Evolutionary conservation across 2,797 vertebrate species (phyloP).

Genomic region (Phylloscopus collybita): DNA sequence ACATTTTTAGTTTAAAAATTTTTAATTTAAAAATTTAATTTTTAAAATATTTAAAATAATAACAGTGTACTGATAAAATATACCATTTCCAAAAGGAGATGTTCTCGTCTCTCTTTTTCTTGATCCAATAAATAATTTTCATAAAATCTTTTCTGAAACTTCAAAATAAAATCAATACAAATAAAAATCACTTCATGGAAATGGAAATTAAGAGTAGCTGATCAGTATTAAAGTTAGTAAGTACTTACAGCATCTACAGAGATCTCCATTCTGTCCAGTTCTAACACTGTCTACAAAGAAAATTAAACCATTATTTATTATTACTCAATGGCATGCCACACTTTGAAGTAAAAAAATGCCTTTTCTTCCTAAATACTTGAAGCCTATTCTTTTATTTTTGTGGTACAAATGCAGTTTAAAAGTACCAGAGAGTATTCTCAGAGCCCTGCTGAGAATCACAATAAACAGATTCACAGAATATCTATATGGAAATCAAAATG

Average conservation of each 20-base stretch:
- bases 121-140: constrained; percentile 89
- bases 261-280: constrained; percentile 94
- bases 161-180: constrained; percentile 68
- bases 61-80: constrained; percentile 58
- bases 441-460: background rate
- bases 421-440: background rate
- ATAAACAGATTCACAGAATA: background rate
- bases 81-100: constrained; percentile 91
- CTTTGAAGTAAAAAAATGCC: background rate
- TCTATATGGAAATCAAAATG: background rate
- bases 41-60: background rate
- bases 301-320: background rate
- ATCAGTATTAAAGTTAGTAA: background rate
- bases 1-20: no score
- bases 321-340: background rate
- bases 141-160: constrained; percentile 89
- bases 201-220: background rate
- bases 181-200: constrained; percentile 17
- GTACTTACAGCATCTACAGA: constrained; percentile 87
- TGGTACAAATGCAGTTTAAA: background rate
- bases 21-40: no score
- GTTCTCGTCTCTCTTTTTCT: constrained; percentile 92
- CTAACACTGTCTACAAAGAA: constrained; percentile 87
- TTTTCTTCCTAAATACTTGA: background rate
- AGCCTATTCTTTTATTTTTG: background rate